A percentile compares a stretch with the other conserved stretches of the same genome.
These are phyloP conservation scores for Aromia moschata DNA, from an alignment of 2,888 invertebrate species.

Conservation along the genomic window DNA sequence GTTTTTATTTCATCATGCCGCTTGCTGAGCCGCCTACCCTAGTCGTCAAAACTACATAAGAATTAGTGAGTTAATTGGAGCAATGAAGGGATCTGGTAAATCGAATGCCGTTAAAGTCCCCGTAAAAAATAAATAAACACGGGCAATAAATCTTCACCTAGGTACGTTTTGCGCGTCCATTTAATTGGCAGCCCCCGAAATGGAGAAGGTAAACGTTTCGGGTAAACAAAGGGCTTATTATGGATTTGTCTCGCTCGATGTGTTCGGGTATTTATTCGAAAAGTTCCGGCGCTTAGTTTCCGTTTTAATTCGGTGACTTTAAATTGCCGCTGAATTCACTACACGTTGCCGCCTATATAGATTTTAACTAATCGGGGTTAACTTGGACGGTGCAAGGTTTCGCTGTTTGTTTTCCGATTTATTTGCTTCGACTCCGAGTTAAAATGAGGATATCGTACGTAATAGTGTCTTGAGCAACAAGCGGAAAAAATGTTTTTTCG, in stretches of 20 bases:
- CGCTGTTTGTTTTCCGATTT: no score
- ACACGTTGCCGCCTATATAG: no score
- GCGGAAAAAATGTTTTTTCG: no score
- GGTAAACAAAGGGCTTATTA: constrained; percentile 18
- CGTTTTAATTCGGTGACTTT: not conserved
- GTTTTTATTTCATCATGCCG: no score
- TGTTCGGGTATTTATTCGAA: constrained; percentile 11
- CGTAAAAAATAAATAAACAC: constrained; percentile 25
- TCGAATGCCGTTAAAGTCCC: constrained; percentile 15
- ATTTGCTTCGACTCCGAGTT: no score
- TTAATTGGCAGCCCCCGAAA: constrained; percentile 20
- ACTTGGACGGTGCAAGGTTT: no score
- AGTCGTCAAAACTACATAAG: no score
- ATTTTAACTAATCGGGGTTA: no score
- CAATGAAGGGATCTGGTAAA: constrained; percentile 31
- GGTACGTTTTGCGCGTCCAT: constrained; percentile 24
- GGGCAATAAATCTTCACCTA: constrained; percentile 21
- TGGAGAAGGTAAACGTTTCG: constrained; percentile 10
- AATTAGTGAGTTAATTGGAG: constrained; percentile 39
- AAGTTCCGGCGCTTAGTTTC: constrained; percentile 6
- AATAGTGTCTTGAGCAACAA: no score
- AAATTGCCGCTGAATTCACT: not conserved
- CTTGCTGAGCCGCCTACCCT: no score
- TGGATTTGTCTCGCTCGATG: constrained; percentile 9
- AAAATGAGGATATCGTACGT: no score